Conservation (phyloP, 2,113 vertebrate species). For the Sakesphorus luctuosus region DNA sequence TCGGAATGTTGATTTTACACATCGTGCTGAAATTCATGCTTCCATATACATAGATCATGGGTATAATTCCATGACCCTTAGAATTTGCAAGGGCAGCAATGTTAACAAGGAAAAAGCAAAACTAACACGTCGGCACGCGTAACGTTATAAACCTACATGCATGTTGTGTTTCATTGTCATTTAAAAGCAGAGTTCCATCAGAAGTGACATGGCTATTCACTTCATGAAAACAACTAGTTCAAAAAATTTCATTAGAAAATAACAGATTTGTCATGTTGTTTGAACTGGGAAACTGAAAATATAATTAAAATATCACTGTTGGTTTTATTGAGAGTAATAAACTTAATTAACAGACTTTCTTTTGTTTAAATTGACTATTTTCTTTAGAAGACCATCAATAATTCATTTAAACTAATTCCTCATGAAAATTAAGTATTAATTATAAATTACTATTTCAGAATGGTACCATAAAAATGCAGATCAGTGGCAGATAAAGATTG, state of each 20-base stretch:
- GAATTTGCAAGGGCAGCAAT: neutral
- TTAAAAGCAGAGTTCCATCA: neutral
- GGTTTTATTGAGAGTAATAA: constrained; percentile 51
- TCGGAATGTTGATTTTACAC: neutral
- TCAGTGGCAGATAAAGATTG: constrained; percentile 48
- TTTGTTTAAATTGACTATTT: constrained; percentile 46
- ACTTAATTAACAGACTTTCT: constrained; percentile 40
- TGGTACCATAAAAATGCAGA: constrained; percentile 31
- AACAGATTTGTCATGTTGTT: neutral
- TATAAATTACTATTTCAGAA: constrained; percentile 55
- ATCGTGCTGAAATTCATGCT: constrained; percentile 2
- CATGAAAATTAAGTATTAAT: constrained; percentile 64
- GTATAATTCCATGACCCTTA: neutral
- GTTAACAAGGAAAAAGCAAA: neutral
- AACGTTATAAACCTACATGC: neutral
- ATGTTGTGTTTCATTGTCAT: neutral
- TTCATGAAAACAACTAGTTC: neutral
- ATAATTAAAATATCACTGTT: constrained; percentile 23
- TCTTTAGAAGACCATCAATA: constrained; percentile 17
- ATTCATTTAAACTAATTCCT: constrained; percentile 63
- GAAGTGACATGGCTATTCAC: neutral
- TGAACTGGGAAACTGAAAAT: constrained; percentile 9
- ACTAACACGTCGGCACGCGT: neutral
- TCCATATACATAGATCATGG: neutral
- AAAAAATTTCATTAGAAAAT: neutral